These are phyloP conservation scores for Mormyrus hasselquistii DNA, from an alignment of 2,797 vertebrate genomes.

Conservation along the genomic window DNA sequence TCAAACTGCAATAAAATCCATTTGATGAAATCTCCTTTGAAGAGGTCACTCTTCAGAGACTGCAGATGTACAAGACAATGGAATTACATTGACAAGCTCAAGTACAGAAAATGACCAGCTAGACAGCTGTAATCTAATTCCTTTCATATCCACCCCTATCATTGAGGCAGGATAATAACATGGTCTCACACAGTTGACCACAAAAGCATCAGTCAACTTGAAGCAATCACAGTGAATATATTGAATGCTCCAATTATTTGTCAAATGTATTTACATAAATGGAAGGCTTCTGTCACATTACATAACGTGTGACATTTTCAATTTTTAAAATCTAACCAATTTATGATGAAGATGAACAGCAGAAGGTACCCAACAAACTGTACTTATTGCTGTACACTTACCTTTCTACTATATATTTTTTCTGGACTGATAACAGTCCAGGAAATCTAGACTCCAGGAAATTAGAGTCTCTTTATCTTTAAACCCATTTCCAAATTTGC, in stretches of 20 bases:
- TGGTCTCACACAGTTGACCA: background rate
- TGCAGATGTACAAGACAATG: background rate
- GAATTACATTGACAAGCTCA: conserved; percentile 14
- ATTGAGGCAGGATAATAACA: background rate
- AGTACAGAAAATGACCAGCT: background rate
- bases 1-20: background rate
- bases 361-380: background rate
- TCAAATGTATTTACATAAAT: background rate
- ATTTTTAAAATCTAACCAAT: background rate
- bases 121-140: conserved; percentile 13
- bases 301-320: background rate
- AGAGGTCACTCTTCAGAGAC: background rate
- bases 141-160: background rate
- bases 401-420: background rate
- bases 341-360: background rate
- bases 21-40: background rate
- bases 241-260: background rate
- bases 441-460: background rate
- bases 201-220: background rate
- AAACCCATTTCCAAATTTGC: background rate
- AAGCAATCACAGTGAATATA: background rate
- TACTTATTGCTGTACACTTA: background rate
- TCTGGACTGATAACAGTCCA: background rate
- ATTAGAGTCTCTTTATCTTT: background rate
- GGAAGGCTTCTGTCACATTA: background rate